Conservation (phyloP, 2,888 invertebrate species). For the Plagodis pulveraria region DNA sequence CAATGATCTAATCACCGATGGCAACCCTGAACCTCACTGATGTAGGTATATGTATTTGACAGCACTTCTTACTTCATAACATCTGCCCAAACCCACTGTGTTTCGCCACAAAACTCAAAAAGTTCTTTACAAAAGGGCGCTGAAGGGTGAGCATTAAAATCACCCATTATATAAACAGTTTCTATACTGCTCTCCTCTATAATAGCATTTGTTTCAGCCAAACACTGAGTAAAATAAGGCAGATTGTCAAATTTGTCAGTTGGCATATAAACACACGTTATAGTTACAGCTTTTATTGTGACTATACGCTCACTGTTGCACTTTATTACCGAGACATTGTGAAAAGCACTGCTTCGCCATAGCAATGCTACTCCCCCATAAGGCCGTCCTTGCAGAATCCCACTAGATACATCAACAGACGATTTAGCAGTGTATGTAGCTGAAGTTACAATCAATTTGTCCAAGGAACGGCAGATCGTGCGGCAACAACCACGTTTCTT, state of each 20-base stretch:
- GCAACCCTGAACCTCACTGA: slow-evolving; percentile 12
- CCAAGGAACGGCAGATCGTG: not conserved
- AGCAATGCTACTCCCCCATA: not conserved
- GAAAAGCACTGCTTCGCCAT: not conserved
- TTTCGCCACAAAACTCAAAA: slow-evolving; percentile 2
- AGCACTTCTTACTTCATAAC: not conserved
- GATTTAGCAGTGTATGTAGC: not conserved
- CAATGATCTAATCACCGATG: slow-evolving; percentile 11
- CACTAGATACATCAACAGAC: not conserved
- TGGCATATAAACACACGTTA: not conserved
- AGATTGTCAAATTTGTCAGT: slow-evolving; percentile 1
- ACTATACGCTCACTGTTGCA: slow-evolving; percentile 4
- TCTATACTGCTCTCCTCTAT: slow-evolving; percentile 1
- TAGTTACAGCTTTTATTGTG: not conserved
- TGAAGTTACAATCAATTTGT: not conserved
- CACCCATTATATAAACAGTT: not conserved
- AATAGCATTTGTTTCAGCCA: slow-evolving; percentile 3
- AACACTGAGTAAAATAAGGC: slow-evolving; percentile 5
- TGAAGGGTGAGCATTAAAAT: too few species aligned
- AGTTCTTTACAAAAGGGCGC: slow-evolving; percentile 2
- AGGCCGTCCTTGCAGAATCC: not conserved
- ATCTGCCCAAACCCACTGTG: slow-evolving; percentile 8
- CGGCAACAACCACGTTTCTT: too few species aligned
- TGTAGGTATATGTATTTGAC: slow-evolving; percentile 7
- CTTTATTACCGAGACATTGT: too few species aligned